A percentile compares a stretch with the other conserved stretches of the same genome.
These are phyloP conservation scores for Mormyrus hasselquistii DNA, from an alignment of 2,797 vertebrate genomes.

Conservation along the genomic window DNA sequence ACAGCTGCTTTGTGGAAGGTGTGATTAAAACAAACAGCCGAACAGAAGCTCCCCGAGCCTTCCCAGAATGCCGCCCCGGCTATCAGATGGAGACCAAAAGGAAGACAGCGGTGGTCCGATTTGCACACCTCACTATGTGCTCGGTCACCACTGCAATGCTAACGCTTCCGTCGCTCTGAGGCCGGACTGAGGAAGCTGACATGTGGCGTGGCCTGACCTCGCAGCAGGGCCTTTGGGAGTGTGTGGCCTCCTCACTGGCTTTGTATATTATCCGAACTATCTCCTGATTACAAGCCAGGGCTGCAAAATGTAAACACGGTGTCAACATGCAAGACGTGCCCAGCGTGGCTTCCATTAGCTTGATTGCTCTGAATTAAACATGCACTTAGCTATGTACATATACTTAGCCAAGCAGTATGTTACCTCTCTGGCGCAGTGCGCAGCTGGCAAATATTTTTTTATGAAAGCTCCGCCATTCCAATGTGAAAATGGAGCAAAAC, in stretches of 20 bases:
- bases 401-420: background rate
- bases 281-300: constrained; percentile 50
- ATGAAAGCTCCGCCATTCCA: background rate
- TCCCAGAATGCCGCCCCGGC: background rate
- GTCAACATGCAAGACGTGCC: constrained; percentile 41
- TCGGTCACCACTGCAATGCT: constrained; percentile 6
- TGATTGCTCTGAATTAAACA: constrained; percentile 52
- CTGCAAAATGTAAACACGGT: constrained; percentile 53
- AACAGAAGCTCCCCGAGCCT: constrained; percentile 18
- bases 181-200: background rate
- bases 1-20: constrained; percentile 33
- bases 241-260: constrained; percentile 43
- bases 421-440: background rate
- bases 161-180: background rate
- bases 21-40: constrained; percentile 41
- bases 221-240: constrained; percentile 12
- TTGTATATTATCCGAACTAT: constrained; percentile 41
- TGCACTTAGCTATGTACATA: constrained; percentile 31
- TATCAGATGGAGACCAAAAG: background rate
- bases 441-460: constrained; percentile 4
- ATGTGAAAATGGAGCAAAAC: background rate
- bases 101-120: background rate
- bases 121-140: background rate
- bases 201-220: background rate
- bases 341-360: constrained; percentile 52